A percentile compares a stretch with the other conserved stretches of the same genome.
These are phyloP conservation scores for Coremacera marginata DNA, from an alignment of 2,888 invertebrate genomes.

Conservation along the genomic window DNA sequence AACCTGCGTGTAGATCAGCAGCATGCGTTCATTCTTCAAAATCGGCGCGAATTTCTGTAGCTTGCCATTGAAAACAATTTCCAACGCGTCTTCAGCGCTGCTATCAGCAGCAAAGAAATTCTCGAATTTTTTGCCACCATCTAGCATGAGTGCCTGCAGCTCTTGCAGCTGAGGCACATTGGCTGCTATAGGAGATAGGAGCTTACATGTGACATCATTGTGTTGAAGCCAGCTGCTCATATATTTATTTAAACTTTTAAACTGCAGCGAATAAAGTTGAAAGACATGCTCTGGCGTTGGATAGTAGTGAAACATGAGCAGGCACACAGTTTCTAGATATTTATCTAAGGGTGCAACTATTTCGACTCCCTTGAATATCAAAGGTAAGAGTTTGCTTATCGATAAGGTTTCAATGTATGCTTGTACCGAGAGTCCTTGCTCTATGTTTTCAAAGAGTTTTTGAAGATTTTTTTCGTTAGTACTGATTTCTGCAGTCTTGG, in stretches of 20 bases:
- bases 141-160: conserved; percentile 52
- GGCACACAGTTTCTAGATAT: conserved; percentile 68
- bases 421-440: conserved; percentile 64
- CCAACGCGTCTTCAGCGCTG: conserved; percentile 43
- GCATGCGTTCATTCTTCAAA: conserved; percentile 57
- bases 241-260: conserved; percentile 50
- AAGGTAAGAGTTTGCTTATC: conserved; percentile 65
- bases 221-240: conserved; percentile 54
- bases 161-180: conserved; percentile 53
- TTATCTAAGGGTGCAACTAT: conserved; percentile 58
- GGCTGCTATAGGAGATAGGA: conserved; percentile 30
- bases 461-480: conserved; percentile 53
- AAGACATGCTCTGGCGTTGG: conserved; percentile 57
- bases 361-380: conserved; percentile 63
- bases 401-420: conserved; percentile 63
- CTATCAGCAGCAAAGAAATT: conserved; percentile 52
- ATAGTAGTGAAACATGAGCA: conserved; percentile 64
- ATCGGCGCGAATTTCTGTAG: conserved; percentile 49
- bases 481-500: conserved; percentile 47
- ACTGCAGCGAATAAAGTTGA: conserved; percentile 52
- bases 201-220: conserved; percentile 18
- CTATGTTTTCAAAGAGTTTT: conserved; percentile 67
- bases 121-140: conserved; percentile 46
- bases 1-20: conserved; percentile 63
- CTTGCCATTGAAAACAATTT: conserved; percentile 55